Conservation (phyloP, 2,888 invertebrate genomes). For the Mythimna pallens region DNA sequence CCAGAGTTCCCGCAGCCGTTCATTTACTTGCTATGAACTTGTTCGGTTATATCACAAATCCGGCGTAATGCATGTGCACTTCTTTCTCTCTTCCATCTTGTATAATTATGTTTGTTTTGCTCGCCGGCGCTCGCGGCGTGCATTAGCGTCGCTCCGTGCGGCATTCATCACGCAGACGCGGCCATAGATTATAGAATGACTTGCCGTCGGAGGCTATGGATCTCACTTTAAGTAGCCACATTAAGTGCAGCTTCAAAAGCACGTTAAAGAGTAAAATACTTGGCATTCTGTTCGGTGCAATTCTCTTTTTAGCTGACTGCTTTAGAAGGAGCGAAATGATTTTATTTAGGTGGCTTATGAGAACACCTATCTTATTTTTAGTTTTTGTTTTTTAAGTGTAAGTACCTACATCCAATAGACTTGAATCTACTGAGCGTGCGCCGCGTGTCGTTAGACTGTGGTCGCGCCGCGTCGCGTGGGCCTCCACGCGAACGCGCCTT, state of each 20-base stretch:
- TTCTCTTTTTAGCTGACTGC: background rate
- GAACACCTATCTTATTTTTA: background rate
- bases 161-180: slow-evolving; percentile 54
- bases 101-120: slow-evolving; percentile 66
- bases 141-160: slow-evolving; percentile 48
- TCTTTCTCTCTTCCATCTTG: slow-evolving; percentile 47
- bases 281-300: slow-evolving; percentile 5
- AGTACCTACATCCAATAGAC: background rate
- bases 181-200: slow-evolving; percentile 53
- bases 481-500: no score
- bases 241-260: slow-evolving; percentile 35
- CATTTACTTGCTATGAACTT: slow-evolving; percentile 22
- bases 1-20: background rate
- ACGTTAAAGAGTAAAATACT: slow-evolving; percentile 8
- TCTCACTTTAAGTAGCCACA: slow-evolving; percentile 36
- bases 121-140: slow-evolving; percentile 41
- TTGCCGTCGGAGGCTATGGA: slow-evolving; percentile 21
- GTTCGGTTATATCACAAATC: slow-evolving; percentile 27
- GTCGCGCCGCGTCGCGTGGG: background rate
- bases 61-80: slow-evolving; percentile 34
- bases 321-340: background rate
- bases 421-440: background rate
- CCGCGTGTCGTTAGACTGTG: background rate
- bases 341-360: background rate
- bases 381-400: background rate